Evolutionary conservation across 2,797 vertebrate species (phyloP).

Genomic region (Manis crassicaudata): DNA sequence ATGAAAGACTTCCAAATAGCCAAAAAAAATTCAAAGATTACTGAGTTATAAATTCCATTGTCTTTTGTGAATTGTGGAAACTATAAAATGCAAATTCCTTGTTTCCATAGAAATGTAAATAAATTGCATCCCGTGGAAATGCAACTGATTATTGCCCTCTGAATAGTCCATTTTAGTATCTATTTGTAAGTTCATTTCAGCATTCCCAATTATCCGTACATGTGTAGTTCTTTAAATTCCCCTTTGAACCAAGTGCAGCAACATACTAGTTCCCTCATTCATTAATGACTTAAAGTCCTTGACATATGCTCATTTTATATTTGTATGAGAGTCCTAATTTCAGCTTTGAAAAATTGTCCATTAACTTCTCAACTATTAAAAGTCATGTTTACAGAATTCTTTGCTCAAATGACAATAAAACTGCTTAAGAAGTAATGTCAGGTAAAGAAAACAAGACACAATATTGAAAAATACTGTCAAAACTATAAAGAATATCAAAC

Average conservation of each 20-base stretch:
- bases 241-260: neutral
- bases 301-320: neutral
- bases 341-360: slow-evolving; percentile 42
- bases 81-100: slow-evolving; percentile 24
- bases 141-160: neutral
- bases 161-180: neutral
- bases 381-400: neutral
- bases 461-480: slow-evolving; percentile 31
- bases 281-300: slow-evolving; percentile 13
- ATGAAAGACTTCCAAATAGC: neutral
- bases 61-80: slow-evolving; percentile 31
- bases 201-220: neutral
- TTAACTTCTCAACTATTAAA: neutral
- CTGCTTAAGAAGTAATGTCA: neutral
- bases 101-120: neutral
- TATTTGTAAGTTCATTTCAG: slow-evolving; percentile 34
- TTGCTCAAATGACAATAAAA: slow-evolving; percentile 39
- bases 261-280: neutral
- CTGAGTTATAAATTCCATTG: neutral
- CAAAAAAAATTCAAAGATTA: neutral
- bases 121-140: neutral
- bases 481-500: slow-evolving; percentile 42
- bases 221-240: neutral
- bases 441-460: neutral
- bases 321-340: neutral